A percentile compares a stretch with the other conserved stretches of the same genome.
Evolutionary conservation across 1,140 invertebrate species (phyloP).

Genomic region (Drosophila fuyamai): DNA sequence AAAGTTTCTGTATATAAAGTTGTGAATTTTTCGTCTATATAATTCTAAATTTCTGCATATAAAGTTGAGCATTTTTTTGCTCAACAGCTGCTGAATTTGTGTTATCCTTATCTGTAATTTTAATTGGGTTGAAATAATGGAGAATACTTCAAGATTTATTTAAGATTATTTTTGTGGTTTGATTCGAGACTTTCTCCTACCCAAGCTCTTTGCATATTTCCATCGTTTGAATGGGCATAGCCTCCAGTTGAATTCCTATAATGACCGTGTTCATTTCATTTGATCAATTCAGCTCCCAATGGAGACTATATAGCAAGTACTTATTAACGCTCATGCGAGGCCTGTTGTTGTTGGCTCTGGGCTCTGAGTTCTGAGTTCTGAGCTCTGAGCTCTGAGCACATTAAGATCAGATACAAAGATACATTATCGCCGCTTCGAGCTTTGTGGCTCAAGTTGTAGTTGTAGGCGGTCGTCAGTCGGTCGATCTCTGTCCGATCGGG

Average conservation of each 20-base stretch:
- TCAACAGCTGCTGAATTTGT: too few species aligned
- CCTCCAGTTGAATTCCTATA: slow-evolving; percentile 28
- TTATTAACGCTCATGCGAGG: slow-evolving; percentile 42
- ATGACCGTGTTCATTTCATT: slow-evolving; percentile 44
- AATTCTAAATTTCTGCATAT: too few species aligned
- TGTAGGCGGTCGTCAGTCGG: slow-evolving; percentile 50
- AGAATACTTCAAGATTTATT: neutral
- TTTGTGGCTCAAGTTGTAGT: slow-evolving; percentile 34
- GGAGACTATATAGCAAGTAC: slow-evolving; percentile 43
- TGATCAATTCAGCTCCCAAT: slow-evolving; percentile 30
- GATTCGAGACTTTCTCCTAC: slow-evolving; percentile 26
- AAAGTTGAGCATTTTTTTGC: too few species aligned
- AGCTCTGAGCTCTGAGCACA: slow-evolving; percentile 45
- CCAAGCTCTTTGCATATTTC: slow-evolving; percentile 31
- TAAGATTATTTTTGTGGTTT: neutral
- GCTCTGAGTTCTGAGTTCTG: too few species aligned
- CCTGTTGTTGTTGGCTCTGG: slow-evolving; percentile 18
- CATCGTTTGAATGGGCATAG: slow-evolving; percentile 22
- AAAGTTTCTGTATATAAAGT: too few species aligned
- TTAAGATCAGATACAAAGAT: slow-evolving; percentile 83
- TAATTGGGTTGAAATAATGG: neutral
- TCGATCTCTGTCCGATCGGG: slow-evolving; percentile 7
- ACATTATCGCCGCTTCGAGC: slow-evolving; percentile 66
- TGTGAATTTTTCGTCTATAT: too few species aligned
- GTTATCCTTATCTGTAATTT: too few species aligned